These are phyloP conservation scores for Apamea anceps DNA, from an alignment of 2,888 invertebrate genomes.

Conservation along the genomic window DNA sequence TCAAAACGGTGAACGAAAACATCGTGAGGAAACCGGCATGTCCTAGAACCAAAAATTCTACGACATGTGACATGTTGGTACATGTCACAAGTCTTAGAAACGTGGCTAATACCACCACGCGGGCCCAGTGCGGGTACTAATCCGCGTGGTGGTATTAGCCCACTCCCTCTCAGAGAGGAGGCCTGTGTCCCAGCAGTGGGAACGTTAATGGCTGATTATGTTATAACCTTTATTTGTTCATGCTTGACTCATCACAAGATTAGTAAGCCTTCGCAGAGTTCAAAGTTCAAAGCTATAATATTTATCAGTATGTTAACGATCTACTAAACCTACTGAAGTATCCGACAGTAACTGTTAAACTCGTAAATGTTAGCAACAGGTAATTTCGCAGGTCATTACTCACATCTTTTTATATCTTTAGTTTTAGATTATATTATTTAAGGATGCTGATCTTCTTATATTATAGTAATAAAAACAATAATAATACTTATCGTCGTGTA, in stretches of 20 bases:
- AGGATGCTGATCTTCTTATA: background rate
- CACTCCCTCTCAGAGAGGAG: background rate
- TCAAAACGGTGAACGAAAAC: background rate
- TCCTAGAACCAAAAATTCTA: background rate
- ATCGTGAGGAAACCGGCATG: background rate
- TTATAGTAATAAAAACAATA: background rate
- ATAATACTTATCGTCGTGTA: background rate
- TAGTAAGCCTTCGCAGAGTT: slow-evolving; percentile 7
- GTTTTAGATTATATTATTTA: slow-evolving; percentile 14
- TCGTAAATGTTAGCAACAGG: slow-evolving; percentile 57
- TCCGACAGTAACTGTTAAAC: slow-evolving; percentile 41
- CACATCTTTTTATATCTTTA: slow-evolving; percentile 29
- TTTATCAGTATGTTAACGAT: slow-evolving; percentile 42
- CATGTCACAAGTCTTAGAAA: too few relatives aligned
- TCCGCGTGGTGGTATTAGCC: fast-evolving
- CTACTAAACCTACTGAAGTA: slow-evolving; percentile 48
- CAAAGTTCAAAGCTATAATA: slow-evolving; percentile 43
- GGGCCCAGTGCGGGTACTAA: too few relatives aligned
- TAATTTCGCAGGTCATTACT: slow-evolving; percentile 44
- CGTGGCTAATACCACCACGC: too few relatives aligned
- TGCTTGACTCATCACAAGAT: background rate
- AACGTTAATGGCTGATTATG: background rate
- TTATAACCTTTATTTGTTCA: background rate
- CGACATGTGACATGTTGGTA: background rate
- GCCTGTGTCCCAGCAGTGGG: background rate